Percentiles rank a stretch among this genome's conserved stretches.
These are phyloP conservation scores for Alces alces DNA, from an alignment of 2,113 vertebrate genomes.

Conservation along the genomic window DNA sequence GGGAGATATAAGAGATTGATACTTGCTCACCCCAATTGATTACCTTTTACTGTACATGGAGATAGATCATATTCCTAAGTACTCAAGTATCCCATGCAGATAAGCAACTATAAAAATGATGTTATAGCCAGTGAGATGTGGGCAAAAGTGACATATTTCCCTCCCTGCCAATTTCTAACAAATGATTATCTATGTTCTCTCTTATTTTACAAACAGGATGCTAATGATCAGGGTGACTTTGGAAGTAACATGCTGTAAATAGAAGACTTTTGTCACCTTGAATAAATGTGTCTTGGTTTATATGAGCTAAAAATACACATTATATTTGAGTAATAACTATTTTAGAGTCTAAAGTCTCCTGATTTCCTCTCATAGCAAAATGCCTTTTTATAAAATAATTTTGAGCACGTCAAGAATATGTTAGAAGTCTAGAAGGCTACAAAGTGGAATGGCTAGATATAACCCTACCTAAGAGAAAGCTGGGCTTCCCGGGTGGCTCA, in stretches of 20 bases:
- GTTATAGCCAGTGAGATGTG: background rate
- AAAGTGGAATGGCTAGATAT: background rate
- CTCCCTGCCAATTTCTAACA: background rate
- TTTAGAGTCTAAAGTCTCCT: background rate
- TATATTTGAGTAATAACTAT: background rate
- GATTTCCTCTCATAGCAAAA: background rate
- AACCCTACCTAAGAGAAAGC: background rate
- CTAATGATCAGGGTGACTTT: background rate
- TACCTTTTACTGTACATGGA: background rate
- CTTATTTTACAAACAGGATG: background rate
- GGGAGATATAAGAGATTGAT: background rate
- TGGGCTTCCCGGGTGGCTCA: too few relatives aligned
- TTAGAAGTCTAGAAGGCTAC: background rate
- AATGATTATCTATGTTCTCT: background rate
- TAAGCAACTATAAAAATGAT: background rate
- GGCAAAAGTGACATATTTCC: background rate
- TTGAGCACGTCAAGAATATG: background rate
- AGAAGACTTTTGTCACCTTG: fast-evolving
- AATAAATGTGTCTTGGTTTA: background rate
- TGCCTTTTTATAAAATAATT: background rate
- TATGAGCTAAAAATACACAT: background rate
- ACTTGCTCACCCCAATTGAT: background rate
- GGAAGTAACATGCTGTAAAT: background rate
- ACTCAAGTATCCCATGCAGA: background rate
- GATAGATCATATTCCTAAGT: background rate